phyloP scores from a whole-genome alignment of 1,140 invertebrate genomes.

The Pseudomyrmex dendroicus region DNA sequence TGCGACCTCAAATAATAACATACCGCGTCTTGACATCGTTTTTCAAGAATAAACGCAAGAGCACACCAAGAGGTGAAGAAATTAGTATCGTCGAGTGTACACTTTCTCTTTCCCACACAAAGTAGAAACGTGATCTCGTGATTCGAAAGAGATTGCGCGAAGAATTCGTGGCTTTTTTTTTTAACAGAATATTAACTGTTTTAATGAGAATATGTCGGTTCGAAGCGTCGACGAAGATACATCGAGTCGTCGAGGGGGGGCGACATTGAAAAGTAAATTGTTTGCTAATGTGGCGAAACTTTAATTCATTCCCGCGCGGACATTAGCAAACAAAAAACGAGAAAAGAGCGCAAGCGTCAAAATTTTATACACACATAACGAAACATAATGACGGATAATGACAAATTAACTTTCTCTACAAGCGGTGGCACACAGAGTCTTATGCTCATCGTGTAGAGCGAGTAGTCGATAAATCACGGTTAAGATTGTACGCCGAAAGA shows the following conservation, averaged over 20 bases:
- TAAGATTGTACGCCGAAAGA: conserved; percentile 47
- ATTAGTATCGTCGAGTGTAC: conserved; percentile 44
- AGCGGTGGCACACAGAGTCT: conserved; percentile 36
- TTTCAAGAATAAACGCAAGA: conserved; percentile 56
- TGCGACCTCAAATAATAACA: conserved; percentile 51
- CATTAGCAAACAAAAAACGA: not conserved
- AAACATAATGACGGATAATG: conserved; percentile 55
- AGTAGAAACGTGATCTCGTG: conserved; percentile 43
- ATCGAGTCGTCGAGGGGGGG: not conserved
- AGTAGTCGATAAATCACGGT: conserved; percentile 51
- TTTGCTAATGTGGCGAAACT: not conserved
- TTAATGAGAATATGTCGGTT: conserved; percentile 24
- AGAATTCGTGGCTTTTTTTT: conserved; percentile 24
- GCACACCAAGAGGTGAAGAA: conserved; percentile 46
- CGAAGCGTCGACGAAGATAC: not conserved
- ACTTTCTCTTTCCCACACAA: conserved; percentile 61
- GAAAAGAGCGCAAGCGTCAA: not conserved
- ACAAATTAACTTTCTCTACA: conserved; percentile 58
- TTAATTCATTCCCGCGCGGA: not conserved
- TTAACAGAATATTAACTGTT: conserved; percentile 31
- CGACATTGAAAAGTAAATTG: conserved; percentile 10
- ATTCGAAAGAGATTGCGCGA: conserved; percentile 40
- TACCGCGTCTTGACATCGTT: conserved; percentile 33
- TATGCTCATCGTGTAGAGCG: conserved; percentile 38
- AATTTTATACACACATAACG: conserved; percentile 19